Conservation (phyloP, 2,888 invertebrate species). For the Plusia festucae region DNA sequence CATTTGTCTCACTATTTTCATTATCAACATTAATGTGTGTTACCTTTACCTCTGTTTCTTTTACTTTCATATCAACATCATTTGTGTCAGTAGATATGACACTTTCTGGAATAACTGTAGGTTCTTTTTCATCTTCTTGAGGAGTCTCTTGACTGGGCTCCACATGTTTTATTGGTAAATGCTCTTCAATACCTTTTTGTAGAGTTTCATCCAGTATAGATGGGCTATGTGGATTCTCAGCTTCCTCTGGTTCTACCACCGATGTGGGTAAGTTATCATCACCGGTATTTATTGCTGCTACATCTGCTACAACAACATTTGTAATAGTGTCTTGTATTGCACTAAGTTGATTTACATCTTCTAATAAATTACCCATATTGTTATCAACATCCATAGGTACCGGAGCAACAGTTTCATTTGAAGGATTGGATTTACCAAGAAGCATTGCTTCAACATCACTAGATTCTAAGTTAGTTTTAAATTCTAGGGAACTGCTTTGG, state of each 20-base stretch:
- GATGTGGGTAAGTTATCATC: conserved; percentile 51
- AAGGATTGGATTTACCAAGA: conserved; percentile 72
- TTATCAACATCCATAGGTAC: conserved; percentile 76
- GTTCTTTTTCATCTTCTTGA: conserved; percentile 18
- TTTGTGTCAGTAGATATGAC: conserved; percentile 23
- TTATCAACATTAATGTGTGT: conserved; percentile 50
- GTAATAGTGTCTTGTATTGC: conserved; percentile 54
- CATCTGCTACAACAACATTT: conserved; percentile 47
- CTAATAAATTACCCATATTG: conserved; percentile 68
- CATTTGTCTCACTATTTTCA: conserved; percentile 51
- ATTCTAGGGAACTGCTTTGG: conserved; percentile 68
- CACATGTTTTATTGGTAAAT: conserved; percentile 62
- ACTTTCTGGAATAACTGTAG: conserved; percentile 19
- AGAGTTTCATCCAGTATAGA: conserved; percentile 82
- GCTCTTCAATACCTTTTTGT: conserved; percentile 79
- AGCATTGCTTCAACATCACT: conserved; percentile 87
- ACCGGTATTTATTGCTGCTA: conserved; percentile 30
- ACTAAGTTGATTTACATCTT: conserved; percentile 69
- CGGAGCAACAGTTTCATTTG: conserved; percentile 59
- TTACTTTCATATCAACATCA: conserved; percentile 29
- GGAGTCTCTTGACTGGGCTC: conserved; percentile 19
- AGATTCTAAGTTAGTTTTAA: conserved; percentile 77
- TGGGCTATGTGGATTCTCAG: conserved; percentile 78
- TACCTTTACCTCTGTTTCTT: conserved; percentile 42
- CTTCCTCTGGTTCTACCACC: conserved; percentile 57